phyloP scores from a whole-genome alignment of 2,797 vertebrate species.

The Cyclura pinguis region DNA sequence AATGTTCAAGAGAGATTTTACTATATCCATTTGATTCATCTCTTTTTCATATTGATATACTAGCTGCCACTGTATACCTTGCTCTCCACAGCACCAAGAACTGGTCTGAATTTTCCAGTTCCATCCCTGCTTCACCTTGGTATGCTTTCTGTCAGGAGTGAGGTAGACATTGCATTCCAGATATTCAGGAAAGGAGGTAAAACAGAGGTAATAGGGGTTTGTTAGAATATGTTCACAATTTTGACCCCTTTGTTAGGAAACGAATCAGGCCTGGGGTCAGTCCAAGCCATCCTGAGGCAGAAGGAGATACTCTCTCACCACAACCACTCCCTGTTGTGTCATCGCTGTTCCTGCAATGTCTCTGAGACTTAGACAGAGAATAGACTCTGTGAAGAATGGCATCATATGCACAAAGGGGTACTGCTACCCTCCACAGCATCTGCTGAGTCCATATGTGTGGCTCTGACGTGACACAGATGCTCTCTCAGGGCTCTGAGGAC shows the following conservation, averaged over 20 bases:
- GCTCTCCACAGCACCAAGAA: background rate
- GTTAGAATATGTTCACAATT: too few species aligned
- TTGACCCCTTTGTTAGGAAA: too few species aligned
- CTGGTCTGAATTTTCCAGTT: background rate
- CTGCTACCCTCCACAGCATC: too few species aligned
- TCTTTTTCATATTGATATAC: background rate
- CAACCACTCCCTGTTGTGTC: too few species aligned
- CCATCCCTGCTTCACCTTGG: background rate
- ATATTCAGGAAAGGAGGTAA: background rate
- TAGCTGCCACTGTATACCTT: background rate
- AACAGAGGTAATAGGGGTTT: too few species aligned
- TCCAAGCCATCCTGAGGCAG: too few species aligned
- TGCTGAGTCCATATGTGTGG: too few species aligned
- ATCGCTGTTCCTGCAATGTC: too few species aligned
- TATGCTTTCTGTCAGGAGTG: background rate
- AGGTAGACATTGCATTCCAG: background rate
- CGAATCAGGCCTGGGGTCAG: too few species aligned
- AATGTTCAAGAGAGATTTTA: background rate
- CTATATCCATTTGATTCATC: background rate
- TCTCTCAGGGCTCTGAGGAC: background rate
- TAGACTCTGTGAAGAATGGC: background rate
- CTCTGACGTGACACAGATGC: too few species aligned
- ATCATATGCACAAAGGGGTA: background rate
- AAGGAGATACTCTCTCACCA: too few species aligned
- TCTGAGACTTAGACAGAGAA: too few species aligned